These are phyloP conservation scores for Gastrophryne carolinensis DNA, from an alignment of 2,797 vertebrate species.

Conservation along the genomic window DNA sequence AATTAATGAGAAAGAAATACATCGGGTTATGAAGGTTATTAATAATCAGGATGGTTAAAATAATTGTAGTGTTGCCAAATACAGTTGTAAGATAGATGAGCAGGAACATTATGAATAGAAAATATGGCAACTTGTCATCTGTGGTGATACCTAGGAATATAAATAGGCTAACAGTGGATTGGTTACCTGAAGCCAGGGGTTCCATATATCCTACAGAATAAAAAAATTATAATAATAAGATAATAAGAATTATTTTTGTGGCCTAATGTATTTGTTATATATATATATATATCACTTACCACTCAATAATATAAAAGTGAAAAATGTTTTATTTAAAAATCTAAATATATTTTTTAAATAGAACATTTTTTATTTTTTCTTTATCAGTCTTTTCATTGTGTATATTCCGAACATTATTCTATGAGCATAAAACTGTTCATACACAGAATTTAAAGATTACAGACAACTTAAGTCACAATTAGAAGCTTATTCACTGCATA, in stretches of 20 bases:
- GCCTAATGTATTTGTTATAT: too few species aligned
- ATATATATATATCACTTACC: too few species aligned
- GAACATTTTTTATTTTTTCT: too few species aligned
- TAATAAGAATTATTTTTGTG: neutral
- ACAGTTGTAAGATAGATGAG: conserved; percentile 27
- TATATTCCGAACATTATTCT: too few species aligned
- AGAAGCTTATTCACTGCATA: too few species aligned
- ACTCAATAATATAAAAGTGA: too few species aligned
- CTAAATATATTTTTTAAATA: too few species aligned
- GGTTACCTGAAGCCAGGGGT: neutral
- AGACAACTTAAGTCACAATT: too few species aligned
- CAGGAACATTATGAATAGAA: conserved; percentile 32
- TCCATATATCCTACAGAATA: neutral
- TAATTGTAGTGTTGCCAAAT: conserved; percentile 9
- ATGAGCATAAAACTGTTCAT: too few species aligned
- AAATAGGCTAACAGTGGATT: conserved; percentile 21
- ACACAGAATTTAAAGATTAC: too few species aligned
- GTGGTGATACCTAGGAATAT: conserved; percentile 19
- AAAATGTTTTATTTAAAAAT: too few species aligned
- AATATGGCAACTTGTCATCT: neutral
- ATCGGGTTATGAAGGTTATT: conserved; percentile 33
- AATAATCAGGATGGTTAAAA: neutral
- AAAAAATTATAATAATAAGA: neutral
- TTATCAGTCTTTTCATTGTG: too few species aligned
- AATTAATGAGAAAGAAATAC: conserved; percentile 42